Evolutionary conservation across 2,888 invertebrate species (phyloP), one percentile per base, ranked within the genome.

Genomic region (Tetheella fluctuosa): DNA sequence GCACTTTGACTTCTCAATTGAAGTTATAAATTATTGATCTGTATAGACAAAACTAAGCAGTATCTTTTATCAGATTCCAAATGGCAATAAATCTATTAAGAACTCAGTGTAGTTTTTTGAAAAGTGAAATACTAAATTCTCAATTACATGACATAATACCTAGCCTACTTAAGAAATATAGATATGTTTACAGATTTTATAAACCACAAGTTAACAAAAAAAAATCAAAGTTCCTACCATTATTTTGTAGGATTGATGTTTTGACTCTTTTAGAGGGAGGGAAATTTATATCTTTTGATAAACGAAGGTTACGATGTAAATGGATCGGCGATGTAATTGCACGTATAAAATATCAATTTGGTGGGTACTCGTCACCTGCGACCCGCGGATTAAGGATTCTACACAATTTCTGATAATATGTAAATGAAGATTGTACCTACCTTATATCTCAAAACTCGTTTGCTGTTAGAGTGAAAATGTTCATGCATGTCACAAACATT

Each of bases 301-400:
- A 61, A 48, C 58, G 37, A 54, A 37, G 57, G 53, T 54, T 62
- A 30, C 61, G 52, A 63, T 64, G 64, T 70, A 74, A 73, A 74
- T 71, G 67, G 65, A 71, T 74, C 59, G 67, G 60, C 61, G 63
- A 59, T 64, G 64, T 74, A 72, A 74, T 74, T 75, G 71, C 68
- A 69, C 70, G 71, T 76, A 73, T 79, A 76, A 81, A 81, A 76
- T 80, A 77, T 78, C 76, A 79, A 81, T 81, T 79, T 75, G 63
- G 70, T 58, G 70, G 71, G 70, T 63, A 63, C 63, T 60, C 71
- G 71, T 76, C 81, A 81, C 81, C 77, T 80, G 79, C 66, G 76
- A 70, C 75, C 71, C 62, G 54, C 58, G 70, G 71, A 76, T 80
- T 79, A 77, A 71, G 68, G 70, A 64, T 69, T 74, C 64, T 64